Evolutionary conservation across 2,888 invertebrate species (phyloP), one percentile per base, ranked within the genome.

Genomic region (Desoria tigrina): DNA sequence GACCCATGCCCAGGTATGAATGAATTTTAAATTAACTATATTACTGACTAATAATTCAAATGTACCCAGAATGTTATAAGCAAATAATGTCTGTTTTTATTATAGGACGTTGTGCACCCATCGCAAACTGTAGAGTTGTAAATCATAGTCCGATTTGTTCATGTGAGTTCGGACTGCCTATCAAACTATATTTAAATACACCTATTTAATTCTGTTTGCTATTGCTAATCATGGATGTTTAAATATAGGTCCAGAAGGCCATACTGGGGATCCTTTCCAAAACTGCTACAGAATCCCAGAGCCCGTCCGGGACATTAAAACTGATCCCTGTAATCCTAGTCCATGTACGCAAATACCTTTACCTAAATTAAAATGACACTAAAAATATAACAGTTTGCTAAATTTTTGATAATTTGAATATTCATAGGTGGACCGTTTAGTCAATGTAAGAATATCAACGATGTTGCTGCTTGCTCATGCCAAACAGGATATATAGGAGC

Each of bases 1-100:
- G 76, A 50, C 16, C 9, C 90, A 89, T 91, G 94, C 81, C 93
- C 94, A 45, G 94, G 94, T 77, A 82, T 86, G 86, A 87, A 88
- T 39, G 39, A 16, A 39, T 39, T 39, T 39, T 11, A 39, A 9
- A 16, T 16, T 11, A 39, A 39, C 39, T 39, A 11, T 39, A 39
- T 16, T 39, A 39, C 39, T 9, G 9, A 39, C 39, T 39, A 39
- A 16, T 11, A 9, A 39, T 39, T 39, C 16, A 16, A 9, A 39
- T 11, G 9, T n/a, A n/a, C n/a, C n/a, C n/a, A n/a, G n/a, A n/a
- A n/a, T n/a, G n/a, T n/a, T n/a, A n/a, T n/a, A n/a, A n/a, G n/a
- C n/a, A n/a, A n/a, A n/a, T n/a, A n/a, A n/a, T n/a, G n/a, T n/a
- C n/a, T n/a, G n/a, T n/a, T n/a, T n/a, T n/a, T n/a, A n/a, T 32